A percentile compares a stretch with the other conserved stretches of the same genome.
These are phyloP conservation scores for Eilema depressum DNA, from an alignment of 2,888 invertebrate species.

Conservation along the genomic window DNA sequence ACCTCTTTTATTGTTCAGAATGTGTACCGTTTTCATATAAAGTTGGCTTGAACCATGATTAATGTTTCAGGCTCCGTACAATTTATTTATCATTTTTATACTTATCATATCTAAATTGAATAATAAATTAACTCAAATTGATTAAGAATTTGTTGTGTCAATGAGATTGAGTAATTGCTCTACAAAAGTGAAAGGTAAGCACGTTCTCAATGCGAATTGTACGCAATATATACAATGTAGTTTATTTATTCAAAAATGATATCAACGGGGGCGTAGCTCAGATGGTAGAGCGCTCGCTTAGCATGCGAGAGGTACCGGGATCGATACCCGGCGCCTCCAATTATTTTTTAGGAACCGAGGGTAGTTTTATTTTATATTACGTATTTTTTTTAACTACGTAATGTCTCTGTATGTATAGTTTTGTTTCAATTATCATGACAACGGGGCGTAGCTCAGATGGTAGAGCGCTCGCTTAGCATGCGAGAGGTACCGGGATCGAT, in stretches of 20 bases:
- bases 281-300: constrained; percentile 4
- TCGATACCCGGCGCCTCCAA: constrained; percentile 4
- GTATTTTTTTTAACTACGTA: constrained; percentile 24
- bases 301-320: constrained; percentile 4
- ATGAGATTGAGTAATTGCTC: constrained; percentile 32
- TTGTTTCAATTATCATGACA: neutral
- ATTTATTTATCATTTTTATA: too few species aligned
- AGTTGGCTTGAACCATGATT: too few species aligned
- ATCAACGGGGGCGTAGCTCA: constrained; percentile 4
- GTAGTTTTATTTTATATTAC: neutral
- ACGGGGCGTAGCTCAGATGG: constrained; percentile 86
- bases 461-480: constrained; percentile 88
- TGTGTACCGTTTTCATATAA: too few species aligned
- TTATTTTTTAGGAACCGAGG: neutral
- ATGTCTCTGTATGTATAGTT: constrained; percentile 20
- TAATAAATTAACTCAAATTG: neutral
- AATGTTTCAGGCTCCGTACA: too few species aligned
- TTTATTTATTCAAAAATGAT: constrained; percentile 8
- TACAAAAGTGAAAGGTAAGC: constrained; percentile 42
- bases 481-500: constrained; percentile 88
- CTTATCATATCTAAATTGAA: neutral
- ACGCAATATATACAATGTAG: constrained; percentile 21
- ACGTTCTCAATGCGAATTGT: constrained; percentile 26
- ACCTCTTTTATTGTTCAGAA: too few species aligned
- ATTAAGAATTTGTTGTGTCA: neutral